Evolutionary conservation across 2,797 vertebrate genomes (phyloP).

Genomic region (Microctenopoma steveboyesi): DNA sequence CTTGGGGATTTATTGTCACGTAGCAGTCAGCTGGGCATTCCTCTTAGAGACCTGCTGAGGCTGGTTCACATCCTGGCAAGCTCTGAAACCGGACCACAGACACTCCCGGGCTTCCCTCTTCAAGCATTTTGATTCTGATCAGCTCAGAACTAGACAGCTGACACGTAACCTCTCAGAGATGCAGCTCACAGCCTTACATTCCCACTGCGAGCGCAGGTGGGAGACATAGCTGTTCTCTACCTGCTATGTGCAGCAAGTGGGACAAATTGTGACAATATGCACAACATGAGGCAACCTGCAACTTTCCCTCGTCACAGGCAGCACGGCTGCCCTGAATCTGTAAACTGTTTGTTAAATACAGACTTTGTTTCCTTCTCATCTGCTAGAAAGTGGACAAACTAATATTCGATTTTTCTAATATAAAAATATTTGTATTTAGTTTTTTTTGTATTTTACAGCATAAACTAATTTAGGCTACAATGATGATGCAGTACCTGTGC

Average conservation of each 20-base stretch:
- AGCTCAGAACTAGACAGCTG: neutral
- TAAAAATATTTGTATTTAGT: constrained; percentile 43
- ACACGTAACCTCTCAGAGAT: constrained; percentile 14
- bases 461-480: constrained; percentile 15
- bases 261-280: constrained; percentile 6
- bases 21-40: constrained; percentile 87
- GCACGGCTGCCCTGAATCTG: neutral
- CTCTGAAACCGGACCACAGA: constrained; percentile 24
- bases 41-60: constrained; percentile 89
- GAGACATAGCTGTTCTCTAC: constrained; percentile 18
- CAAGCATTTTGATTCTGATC: constrained; percentile 44
- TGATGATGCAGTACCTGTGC: constrained; percentile 11
- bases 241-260: neutral
- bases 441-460: constrained; percentile 23
- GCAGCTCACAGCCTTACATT: constrained; percentile 21
- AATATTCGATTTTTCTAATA: constrained; percentile 43
- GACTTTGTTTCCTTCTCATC: constrained; percentile 27
- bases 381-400: constrained; percentile 8
- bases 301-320: neutral
- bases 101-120: constrained; percentile 44
- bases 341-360: constrained; percentile 12
- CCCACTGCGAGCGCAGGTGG: constrained; percentile 21
- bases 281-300: constrained; percentile 1
- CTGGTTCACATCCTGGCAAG: constrained; percentile 87
- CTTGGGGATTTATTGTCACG: constrained; percentile 89